These are phyloP conservation scores for Ammodytes marinus DNA, from an alignment of 2,113 vertebrate species.

Conservation along the genomic window DNA sequence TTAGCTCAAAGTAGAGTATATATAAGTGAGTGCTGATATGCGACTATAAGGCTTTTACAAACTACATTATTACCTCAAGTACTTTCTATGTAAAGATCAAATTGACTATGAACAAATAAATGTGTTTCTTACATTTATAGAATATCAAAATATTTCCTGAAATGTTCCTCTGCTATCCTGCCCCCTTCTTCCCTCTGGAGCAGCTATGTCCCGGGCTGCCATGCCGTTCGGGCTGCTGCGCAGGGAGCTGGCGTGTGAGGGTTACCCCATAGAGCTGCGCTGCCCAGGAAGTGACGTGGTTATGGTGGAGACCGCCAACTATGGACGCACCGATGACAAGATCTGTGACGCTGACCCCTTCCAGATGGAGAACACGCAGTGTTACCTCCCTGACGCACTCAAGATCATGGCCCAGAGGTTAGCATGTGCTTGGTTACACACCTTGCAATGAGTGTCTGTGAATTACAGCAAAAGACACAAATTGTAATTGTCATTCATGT, in stretches of 20 bases:
- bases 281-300: conserved; percentile 95
- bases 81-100: background rate
- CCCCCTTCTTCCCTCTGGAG: background rate
- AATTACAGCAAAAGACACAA: conserved; percentile 4
- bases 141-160: background rate
- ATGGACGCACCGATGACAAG: conserved; percentile 94
- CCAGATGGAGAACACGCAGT: conserved; percentile 96
- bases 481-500: background rate
- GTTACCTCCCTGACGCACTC: conserved; percentile 92
- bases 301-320: conserved; percentile 95
- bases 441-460: conserved; percentile 6
- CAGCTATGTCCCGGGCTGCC: conserved; percentile 90
- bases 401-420: conserved; percentile 97
- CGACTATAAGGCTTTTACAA: background rate
- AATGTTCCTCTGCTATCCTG: background rate
- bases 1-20: background rate
- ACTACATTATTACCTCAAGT: background rate
- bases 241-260: conserved; percentile 93
- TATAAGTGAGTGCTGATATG: no score
- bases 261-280: conserved; percentile 94
- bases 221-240: conserved; percentile 93
- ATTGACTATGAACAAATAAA: background rate
- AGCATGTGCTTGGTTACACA: conserved; percentile 20
- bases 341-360: conserved; percentile 95
- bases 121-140: background rate